Conservation (phyloP, 2,113 vertebrate species). For the Serinus canaria region DNA sequence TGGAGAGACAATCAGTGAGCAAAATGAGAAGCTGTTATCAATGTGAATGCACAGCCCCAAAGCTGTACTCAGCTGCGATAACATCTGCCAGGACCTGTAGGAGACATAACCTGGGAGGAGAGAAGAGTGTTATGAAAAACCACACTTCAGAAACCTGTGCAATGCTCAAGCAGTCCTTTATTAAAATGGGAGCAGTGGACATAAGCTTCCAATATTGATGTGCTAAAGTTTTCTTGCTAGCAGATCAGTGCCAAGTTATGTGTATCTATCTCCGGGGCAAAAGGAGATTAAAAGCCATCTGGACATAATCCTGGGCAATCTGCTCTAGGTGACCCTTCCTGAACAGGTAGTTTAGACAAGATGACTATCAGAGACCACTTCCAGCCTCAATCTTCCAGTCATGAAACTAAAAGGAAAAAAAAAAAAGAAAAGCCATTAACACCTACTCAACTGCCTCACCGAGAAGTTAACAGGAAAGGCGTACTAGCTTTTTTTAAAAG, state of each 20-base stretch:
- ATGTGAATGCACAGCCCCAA: neutral
- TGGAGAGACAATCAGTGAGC: neutral
- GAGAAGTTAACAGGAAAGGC: neutral
- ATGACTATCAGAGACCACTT: neutral
- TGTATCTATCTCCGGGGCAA: neutral
- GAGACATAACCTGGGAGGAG: neutral
- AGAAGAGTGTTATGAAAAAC: neutral
- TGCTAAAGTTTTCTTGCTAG: neutral
- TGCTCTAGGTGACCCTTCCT: neutral
- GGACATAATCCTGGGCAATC: neutral
- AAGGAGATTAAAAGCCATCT: slow-evolving; percentile 9
- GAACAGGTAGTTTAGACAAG: neutral
- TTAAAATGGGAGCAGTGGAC: neutral
- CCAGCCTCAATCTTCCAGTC: neutral
- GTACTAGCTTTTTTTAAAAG: neutral
- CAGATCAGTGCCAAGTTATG: neutral
- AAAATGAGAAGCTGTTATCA: neutral
- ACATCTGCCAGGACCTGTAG: neutral
- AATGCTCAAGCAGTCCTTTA: neutral
- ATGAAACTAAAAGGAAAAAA: neutral
- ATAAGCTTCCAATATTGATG: neutral
- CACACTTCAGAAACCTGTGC: neutral
- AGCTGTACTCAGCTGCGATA: neutral
- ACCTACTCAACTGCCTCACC: neutral
- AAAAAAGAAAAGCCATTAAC: neutral